A percentile compares a stretch with the other conserved stretches of the same genome.
These are phyloP conservation scores for Proterorhinus semilunaris DNA, from an alignment of 2,113 vertebrate genomes.

Conservation along the genomic window DNA sequence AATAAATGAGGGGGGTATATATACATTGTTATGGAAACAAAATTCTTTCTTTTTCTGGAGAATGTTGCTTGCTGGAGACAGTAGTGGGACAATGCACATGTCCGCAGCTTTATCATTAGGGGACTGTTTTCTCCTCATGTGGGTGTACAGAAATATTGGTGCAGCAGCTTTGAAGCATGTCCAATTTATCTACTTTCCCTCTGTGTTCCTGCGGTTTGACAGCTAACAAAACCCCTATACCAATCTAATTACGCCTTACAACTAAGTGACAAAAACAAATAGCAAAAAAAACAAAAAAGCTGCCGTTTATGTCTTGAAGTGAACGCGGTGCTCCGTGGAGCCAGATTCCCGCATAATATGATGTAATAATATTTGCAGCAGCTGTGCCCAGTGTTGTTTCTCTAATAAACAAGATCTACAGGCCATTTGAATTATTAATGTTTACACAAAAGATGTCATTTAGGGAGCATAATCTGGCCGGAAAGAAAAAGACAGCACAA, in stretches of 20 bases:
- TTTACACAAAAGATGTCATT: slow-evolving; percentile 14
- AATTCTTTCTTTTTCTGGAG: background rate
- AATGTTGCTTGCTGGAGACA: background rate
- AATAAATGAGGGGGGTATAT: background rate
- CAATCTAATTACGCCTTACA: slow-evolving; percentile 21
- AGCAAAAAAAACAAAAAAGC: background rate
- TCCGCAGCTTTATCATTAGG: slow-evolving; percentile 30
- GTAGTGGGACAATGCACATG: slow-evolving; percentile 6
- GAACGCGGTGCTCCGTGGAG: background rate
- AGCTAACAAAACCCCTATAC: slow-evolving; percentile 15
- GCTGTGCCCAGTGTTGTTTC: background rate
- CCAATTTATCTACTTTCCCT: slow-evolving; percentile 37
- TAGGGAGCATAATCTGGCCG: background rate
- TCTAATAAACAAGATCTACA: slow-evolving; percentile 21
- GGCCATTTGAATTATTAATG: slow-evolving; percentile 27
- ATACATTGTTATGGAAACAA: background rate
- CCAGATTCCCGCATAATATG: background rate
- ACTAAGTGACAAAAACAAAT: background rate
- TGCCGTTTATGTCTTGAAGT: background rate
- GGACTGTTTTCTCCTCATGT: slow-evolving; percentile 20
- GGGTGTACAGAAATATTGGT: slow-evolving; percentile 17
- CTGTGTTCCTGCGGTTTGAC: slow-evolving; percentile 9
- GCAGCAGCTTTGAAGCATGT: slow-evolving; percentile 13
- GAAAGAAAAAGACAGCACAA: background rate
- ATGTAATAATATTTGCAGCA: slow-evolving; percentile 11